Percentiles rank a stretch among this genome's conserved stretches.
Conservation (phyloP, 2,797 vertebrate genomes). For the Octomys mimax region DNA sequence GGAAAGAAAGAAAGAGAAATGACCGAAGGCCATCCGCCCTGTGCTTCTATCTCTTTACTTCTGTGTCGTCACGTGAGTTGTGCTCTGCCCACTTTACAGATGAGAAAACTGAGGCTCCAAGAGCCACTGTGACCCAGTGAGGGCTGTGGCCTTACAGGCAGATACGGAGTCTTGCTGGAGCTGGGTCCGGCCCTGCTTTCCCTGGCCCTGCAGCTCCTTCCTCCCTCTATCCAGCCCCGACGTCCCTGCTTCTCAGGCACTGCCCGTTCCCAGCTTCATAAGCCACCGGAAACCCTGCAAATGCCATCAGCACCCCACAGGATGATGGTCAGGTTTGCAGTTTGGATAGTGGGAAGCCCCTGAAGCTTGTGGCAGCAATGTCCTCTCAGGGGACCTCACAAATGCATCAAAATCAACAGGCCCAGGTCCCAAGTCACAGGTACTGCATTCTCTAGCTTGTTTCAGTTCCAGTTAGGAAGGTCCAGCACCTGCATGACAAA, state of each 20-base stretch:
- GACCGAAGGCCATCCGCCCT: neutral
- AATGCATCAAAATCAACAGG: neutral
- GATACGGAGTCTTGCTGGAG: neutral
- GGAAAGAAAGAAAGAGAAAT: neutral
- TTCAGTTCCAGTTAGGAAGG: neutral
- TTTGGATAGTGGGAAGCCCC: neutral
- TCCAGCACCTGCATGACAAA: neutral
- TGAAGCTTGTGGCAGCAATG: neutral
- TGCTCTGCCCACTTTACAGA: neutral
- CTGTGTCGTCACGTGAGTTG: neutral
- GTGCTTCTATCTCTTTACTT: neutral
- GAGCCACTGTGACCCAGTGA: neutral
- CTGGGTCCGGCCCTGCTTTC: neutral
- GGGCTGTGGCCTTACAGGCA: neutral
- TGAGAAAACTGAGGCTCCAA: neutral
- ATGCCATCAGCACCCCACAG: neutral
- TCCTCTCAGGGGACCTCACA: neutral
- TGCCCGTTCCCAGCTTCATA: neutral
- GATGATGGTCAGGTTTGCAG: neutral
- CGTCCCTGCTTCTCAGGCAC: neutral
- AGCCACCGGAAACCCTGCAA: neutral
- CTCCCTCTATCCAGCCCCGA: neutral
- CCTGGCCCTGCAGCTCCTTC: neutral
- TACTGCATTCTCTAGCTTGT: neutral
- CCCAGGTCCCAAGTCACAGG: neutral